A percentile compares a stretch with the other conserved stretches of the same genome.
Evolutionary conservation across 53 echinoderm and acorn worm genomes (phyloP).

Genomic region (Pentamera pediparva): DNA sequence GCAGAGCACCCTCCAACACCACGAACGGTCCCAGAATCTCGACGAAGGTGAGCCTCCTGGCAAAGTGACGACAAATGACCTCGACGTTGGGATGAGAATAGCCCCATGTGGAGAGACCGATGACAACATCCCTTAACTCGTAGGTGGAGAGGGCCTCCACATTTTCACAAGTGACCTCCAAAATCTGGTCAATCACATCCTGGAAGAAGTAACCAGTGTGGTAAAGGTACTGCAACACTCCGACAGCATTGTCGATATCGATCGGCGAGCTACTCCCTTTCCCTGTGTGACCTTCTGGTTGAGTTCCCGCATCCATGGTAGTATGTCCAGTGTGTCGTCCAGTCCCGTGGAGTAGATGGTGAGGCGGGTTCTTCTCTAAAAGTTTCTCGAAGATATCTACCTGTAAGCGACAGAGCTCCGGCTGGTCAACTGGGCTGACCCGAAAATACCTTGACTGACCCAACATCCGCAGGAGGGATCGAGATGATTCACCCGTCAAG

Average conservation of each 20-base stretch:
- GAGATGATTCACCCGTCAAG: background rate
- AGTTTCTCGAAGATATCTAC: background rate
- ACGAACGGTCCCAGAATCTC: background rate
- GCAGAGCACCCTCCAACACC: background rate
- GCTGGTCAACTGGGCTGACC: background rate
- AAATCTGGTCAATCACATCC: background rate
- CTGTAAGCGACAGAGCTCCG: constrained; percentile 3
- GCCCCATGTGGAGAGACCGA: background rate
- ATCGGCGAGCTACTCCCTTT: too few relatives aligned
- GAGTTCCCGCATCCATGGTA: too few relatives aligned
- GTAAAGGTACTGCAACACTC: background rate
- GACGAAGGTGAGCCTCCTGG: background rate
- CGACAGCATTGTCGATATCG: constrained; percentile 13
- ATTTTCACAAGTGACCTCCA: background rate
- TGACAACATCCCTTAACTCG: constrained; percentile 5
- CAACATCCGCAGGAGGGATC: background rate
- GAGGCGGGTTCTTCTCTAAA: background rate
- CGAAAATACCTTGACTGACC: background rate
- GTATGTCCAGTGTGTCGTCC: too few relatives aligned
- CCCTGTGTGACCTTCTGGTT: too few relatives aligned
- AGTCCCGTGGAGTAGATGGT: background rate
- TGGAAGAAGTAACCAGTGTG: background rate
- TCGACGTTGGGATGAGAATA: background rate
- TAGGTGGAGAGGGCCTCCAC: constrained; percentile 1
- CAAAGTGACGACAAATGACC: background rate